Evolutionary conservation across 2,888 invertebrate genomes (phyloP).

Genomic region (Autographa pulchrina): DNA sequence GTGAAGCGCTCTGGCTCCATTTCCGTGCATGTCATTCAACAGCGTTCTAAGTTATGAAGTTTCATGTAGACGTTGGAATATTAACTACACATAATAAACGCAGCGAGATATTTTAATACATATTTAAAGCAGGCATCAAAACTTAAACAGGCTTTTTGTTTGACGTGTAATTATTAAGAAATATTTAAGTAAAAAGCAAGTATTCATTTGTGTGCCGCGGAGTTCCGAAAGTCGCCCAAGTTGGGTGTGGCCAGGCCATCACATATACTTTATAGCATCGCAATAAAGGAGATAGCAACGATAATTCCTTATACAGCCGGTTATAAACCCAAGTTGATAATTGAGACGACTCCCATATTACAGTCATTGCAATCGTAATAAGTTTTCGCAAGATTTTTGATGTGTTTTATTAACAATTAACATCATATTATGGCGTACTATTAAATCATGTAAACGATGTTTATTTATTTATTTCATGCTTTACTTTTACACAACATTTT

Average conservation of each 20-base stretch:
- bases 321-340: conserved; percentile 47
- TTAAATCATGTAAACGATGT: conserved; percentile 28
- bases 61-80: conserved; percentile 1
- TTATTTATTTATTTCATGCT: conserved; percentile 12
- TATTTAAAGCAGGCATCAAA: not conserved
- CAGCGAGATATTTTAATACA: not conserved
- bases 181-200: conserved; percentile 3
- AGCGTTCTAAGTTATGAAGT: conserved; percentile 20
- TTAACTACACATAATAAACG: not conserved
- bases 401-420: conserved; percentile 38
- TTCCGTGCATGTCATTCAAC: conserved; percentile 44
- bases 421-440: conserved; percentile 23
- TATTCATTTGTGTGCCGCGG: conserved; percentile 49
- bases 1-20: conserved; percentile 28
- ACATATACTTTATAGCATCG: conserved; percentile 51
- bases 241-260: conserved; percentile 44
- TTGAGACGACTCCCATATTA: conserved; percentile 50
- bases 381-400: conserved; percentile 42
- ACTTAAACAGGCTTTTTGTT: not conserved
- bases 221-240: conserved; percentile 43
- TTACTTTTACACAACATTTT: conserved; percentile 7
- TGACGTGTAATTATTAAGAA: not conserved
- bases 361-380: conserved; percentile 41
- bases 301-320: conserved; percentile 52
- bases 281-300: conserved; percentile 56